Evolutionary conservation across 2,888 invertebrate species (phyloP).

Genomic region (Laspeyria flexula): DNA sequence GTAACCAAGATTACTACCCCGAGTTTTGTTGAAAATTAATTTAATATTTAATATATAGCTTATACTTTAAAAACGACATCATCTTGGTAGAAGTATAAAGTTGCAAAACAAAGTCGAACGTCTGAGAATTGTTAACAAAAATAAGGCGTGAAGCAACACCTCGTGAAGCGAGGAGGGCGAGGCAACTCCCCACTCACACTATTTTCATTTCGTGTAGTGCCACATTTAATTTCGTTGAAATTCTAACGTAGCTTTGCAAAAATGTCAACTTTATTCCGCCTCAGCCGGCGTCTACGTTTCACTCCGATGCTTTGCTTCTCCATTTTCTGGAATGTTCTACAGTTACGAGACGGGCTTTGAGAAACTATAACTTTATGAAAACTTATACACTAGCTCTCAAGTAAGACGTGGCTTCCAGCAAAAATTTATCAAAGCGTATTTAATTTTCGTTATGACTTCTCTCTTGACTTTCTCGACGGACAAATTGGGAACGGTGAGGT

Average conservation of each 20-base stretch:
- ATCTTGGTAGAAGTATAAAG: conserved; percentile 11
- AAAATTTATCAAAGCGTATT: conserved; percentile 84
- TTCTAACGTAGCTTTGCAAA: conserved; percentile 85
- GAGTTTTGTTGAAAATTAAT: too few relatives aligned
- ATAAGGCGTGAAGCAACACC: conserved; percentile 50
- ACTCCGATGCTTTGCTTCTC: conserved; percentile 80
- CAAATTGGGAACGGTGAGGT: conserved; percentile 31
- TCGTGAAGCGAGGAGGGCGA: conserved; percentile 1
- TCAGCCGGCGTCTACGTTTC: conserved; percentile 80
- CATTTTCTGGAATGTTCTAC: conserved; percentile 82
- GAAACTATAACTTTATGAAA: conserved; percentile 84
- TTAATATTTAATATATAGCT: too few relatives aligned
- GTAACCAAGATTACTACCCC: too few relatives aligned
- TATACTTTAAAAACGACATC: too few relatives aligned
- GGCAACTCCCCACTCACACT: conserved; percentile 62
- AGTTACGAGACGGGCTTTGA: conserved; percentile 83
- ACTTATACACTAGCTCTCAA: conserved; percentile 77
- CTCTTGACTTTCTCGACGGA: conserved; percentile 47
- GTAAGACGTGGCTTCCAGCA: conserved; percentile 80
- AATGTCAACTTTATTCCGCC: conserved; percentile 86
- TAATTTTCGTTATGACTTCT: conserved; percentile 84
- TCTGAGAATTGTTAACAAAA: conserved; percentile 62
- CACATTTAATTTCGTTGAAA: conserved; percentile 86
- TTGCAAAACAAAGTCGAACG: conserved; percentile 34
- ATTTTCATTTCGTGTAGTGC: conserved; percentile 84